Base-by-base conservation (phyloP, 2,888 invertebrate species). In the Dynastes grantii region DNA sequence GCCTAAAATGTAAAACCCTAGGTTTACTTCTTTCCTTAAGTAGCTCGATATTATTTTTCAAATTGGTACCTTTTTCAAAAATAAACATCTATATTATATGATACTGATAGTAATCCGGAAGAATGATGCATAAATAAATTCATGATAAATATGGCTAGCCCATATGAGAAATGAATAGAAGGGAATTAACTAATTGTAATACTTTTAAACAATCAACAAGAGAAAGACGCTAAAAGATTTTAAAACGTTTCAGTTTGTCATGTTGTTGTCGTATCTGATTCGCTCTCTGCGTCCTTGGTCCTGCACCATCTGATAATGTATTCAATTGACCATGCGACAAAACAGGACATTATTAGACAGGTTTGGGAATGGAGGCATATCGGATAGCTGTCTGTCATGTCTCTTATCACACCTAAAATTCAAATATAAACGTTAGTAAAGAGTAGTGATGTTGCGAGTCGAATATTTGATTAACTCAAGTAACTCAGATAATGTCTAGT, bases 281-380 rank as follows among this genome's bases (percentile, higher is more conserved):
- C 85, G 58, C 85, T 84, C 55, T 86, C 91, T 86, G 27, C 90
- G 85, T 0, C 89, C 85, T 0, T 89, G 88, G 8, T 87, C 87
- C 70, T 90, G 84, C 80, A 85, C 83, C 85, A 87, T 61, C 81
- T 77, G 65, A 87, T 82, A 61, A 91, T 87, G 85, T 92, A 93
- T 85, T 95, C 95, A 22, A 93, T 90, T 79, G 91, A 90, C 95
- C 94, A 95, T 0, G 94, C 94, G 4, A 93, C 80, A 5, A 92
- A 92, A 84, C 94, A 94, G 0, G 93, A 88, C 90, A 93, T 90
- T 67, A 95, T 94, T 80, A 94, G 90, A 5, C 92, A 90, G 80
- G 94, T 93, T 86, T 95, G 94, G 3, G 94, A 92, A 88, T 94
- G 94, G 79, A 95, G 92, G 86, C 94, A 94, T 6, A 91, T 90